phyloP scores from a whole-genome alignment of 2,888 invertebrate species.

The Celastrina argiolus region DNA sequence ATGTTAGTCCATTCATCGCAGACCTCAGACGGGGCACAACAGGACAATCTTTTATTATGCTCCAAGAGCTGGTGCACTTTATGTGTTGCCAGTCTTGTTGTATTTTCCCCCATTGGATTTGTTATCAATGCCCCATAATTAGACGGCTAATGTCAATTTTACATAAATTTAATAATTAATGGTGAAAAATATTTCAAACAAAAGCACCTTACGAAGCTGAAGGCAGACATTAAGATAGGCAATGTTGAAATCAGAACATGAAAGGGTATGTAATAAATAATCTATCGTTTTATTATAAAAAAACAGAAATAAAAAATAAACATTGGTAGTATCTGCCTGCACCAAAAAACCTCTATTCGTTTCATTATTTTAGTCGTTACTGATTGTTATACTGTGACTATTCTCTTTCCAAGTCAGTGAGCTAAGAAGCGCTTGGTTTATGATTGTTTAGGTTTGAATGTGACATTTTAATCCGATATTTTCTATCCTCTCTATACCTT shows the following conservation, averaged over 20 bases:
- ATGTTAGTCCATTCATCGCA: slow-evolving; percentile 35
- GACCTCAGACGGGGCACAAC: slow-evolving; percentile 23
- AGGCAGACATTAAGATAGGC: too few species aligned
- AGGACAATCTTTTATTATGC: slow-evolving; percentile 29
- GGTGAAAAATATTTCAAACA: too few species aligned
- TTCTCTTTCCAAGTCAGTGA: slow-evolving; percentile 8
- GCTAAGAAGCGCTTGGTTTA: slow-evolving; percentile 1
- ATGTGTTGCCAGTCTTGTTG: slow-evolving; percentile 19
- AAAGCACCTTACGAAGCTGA: too few species aligned
- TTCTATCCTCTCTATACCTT: too few species aligned
- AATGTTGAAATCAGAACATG: too few species aligned
- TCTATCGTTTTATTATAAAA: too few species aligned
- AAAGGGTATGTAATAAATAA: too few species aligned
- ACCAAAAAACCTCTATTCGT: too few species aligned
- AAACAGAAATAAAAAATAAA: too few species aligned
- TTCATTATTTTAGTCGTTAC: too few species aligned
- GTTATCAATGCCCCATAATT: not conserved
- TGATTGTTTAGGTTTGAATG: not conserved
- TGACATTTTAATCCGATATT: not conserved
- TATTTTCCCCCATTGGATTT: not conserved
- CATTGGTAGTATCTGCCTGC: too few species aligned
- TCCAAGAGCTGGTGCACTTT: slow-evolving; percentile 25
- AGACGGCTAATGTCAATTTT: not conserved
- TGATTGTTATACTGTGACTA: not conserved
- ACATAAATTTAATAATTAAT: too few species aligned